A percentile compares a stretch with the other conserved stretches of the same genome.
Conservation (phyloP, 1,140 invertebrate genomes). For the Sarcophaga bullata region DNA sequence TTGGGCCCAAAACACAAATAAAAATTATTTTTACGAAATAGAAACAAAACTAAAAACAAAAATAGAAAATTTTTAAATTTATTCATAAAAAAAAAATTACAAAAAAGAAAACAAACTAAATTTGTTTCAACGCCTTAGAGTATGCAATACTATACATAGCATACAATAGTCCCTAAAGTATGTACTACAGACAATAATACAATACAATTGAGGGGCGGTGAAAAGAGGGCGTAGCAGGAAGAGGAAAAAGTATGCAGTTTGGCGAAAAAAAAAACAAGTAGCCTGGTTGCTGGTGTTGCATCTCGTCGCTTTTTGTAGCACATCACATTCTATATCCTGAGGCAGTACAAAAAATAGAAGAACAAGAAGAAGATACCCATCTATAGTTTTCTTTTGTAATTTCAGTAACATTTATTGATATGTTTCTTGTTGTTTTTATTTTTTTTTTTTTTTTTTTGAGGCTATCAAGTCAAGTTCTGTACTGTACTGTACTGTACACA, state of each 20-base stretch:
- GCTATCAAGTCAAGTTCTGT: constrained; percentile 11
- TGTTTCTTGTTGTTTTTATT: not conserved
- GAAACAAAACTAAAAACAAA: not conserved
- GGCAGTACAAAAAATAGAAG: not conserved
- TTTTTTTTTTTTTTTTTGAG: not conserved
- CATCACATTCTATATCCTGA: not conserved
- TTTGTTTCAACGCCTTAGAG: constrained; percentile 18
- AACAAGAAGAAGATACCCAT: not conserved
- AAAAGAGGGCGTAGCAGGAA: not conserved
- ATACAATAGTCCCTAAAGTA: not conserved
- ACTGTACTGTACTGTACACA: not conserved
- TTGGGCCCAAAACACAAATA: not conserved
- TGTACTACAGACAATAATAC: not conserved
- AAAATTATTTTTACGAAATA: not conserved
- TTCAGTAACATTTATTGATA: constrained; percentile 17
- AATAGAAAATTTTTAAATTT: too few species aligned
- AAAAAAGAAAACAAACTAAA: not conserved
- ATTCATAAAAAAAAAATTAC: not conserved
- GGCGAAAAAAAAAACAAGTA: not conserved
- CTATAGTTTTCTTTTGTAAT: constrained; percentile 22
- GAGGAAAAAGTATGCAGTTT: too few species aligned
- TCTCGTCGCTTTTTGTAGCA: constrained; percentile 3
- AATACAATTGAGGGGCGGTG: not conserved
- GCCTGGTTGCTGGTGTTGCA: not conserved
- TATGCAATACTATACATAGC: not conserved